phyloP scores from a whole-genome alignment of 2,113 vertebrate species.

The Hystrix brachyura region DNA sequence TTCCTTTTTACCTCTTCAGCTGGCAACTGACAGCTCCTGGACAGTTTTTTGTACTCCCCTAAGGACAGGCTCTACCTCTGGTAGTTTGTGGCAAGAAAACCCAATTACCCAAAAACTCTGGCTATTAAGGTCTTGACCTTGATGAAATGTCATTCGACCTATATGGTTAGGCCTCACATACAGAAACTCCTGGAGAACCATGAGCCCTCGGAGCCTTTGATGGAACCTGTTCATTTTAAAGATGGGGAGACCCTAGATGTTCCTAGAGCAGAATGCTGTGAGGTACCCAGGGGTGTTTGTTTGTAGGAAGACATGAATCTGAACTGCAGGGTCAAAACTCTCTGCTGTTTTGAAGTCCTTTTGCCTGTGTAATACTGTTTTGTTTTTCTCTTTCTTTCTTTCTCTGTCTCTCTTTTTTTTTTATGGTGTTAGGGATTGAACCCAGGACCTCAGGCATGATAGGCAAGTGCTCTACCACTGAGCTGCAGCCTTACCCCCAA shows the following conservation, averaged over 20 bases:
- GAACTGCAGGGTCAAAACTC: background rate
- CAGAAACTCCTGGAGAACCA: slow-evolving; percentile 24
- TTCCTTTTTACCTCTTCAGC: slow-evolving; percentile 68
- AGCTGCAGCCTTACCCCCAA: background rate
- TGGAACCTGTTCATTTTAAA: slow-evolving; percentile 47
- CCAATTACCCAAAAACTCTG: background rate
- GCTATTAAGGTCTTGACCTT: slow-evolving; percentile 26
- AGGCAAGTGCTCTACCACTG: background rate
- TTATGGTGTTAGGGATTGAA: background rate
- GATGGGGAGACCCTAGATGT: background rate
- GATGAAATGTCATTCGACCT: slow-evolving; percentile 40
- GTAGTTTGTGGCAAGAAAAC: slow-evolving; percentile 50
- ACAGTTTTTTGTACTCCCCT: background rate
- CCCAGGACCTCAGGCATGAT: background rate
- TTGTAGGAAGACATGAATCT: background rate
- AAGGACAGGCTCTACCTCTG: background rate
- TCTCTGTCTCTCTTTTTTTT: background rate
- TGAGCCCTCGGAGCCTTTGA: background rate
- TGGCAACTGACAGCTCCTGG: slow-evolving; percentile 4
- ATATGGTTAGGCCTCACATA: background rate
- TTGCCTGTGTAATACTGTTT: background rate
- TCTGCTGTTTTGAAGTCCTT: background rate
- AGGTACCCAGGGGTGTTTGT: background rate
- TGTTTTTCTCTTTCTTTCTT: background rate
- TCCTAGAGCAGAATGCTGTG: background rate